Conservation (phyloP, 2,888 invertebrate species). For the Cerceris rybyensis region DNA sequence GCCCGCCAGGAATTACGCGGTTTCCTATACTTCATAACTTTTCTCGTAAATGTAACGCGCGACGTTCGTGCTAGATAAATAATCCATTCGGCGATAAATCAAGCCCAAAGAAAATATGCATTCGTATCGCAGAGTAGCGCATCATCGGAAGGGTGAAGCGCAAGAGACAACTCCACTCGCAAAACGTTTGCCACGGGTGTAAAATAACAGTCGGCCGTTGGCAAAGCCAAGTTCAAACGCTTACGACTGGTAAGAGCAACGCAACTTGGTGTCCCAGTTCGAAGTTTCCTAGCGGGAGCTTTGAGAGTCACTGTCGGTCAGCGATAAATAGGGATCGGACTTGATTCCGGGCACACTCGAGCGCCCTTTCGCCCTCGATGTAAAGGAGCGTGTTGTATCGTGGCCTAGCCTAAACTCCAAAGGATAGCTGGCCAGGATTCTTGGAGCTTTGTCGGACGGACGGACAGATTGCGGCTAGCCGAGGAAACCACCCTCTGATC, state of each 20-base stretch:
- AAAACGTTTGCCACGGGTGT: too few relatives aligned
- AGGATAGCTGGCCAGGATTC: constrained; percentile 74
- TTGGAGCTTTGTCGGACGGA: constrained; percentile 70
- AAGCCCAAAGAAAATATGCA: background rate
- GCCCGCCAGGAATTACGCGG: background rate
- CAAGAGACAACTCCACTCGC: too few relatives aligned
- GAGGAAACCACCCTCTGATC: constrained; percentile 73
- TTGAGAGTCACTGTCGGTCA: constrained; percentile 72
- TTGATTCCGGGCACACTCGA: constrained; percentile 76
- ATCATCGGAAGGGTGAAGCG: too few relatives aligned
- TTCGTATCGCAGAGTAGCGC: background rate
- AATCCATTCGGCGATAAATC: background rate
- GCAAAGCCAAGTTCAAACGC: too few relatives aligned
- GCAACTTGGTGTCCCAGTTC: background rate
- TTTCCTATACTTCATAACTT: background rate
- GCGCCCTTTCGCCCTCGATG: constrained; percentile 70
- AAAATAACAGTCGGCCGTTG: too few relatives aligned
- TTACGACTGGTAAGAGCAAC: too few relatives aligned
- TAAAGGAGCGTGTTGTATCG: constrained; percentile 71
- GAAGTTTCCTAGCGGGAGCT: background rate
- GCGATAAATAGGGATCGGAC: constrained; percentile 76
- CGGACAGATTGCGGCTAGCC: constrained; percentile 79
- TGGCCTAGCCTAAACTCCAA: constrained; percentile 75
- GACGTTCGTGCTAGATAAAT: background rate
- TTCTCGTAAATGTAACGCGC: background rate